A percentile compares a stretch with the other conserved stretches of the same genome.
phyloP scores from a whole-genome alignment of 2,797 vertebrate genomes.

The Dendrocincla fuliginosa region DNA sequence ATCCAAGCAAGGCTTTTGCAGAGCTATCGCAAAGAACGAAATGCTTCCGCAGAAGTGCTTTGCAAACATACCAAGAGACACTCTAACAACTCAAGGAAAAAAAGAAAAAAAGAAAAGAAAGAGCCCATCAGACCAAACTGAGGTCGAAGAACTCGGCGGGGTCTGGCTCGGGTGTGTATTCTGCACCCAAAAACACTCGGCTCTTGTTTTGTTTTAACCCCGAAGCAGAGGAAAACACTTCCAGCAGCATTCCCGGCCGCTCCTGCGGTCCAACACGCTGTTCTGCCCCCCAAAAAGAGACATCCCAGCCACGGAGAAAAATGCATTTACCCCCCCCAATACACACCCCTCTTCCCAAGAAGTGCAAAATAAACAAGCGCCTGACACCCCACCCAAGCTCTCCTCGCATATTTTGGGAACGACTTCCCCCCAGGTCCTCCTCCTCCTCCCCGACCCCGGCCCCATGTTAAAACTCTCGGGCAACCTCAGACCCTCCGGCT shows the following conservation, averaged over 20 bases:
- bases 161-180: background rate
- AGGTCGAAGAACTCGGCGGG: background rate
- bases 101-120: background rate
- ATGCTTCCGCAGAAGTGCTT: constrained; percentile 1
- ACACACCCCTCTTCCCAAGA: background rate
- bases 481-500: background rate
- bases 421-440: background rate
- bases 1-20: background rate
- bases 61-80: constrained; percentile 21
- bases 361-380: constrained; percentile 2
- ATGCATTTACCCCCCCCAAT: background rate
- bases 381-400: constrained; percentile 22
- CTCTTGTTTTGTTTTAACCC: background rate
- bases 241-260: background rate
- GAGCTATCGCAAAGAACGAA: background rate
- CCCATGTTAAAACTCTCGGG: background rate
- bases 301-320: background rate
- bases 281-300: background rate
- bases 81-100: background rate
- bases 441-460: background rate
- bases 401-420: constrained; percentile 15
- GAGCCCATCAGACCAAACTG: background rate
- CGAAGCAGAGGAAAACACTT: background rate
- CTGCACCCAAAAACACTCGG: background rate
- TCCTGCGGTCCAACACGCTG: background rate